A percentile compares a stretch with the other conserved stretches of the same genome.
Evolutionary conservation across 1,140 invertebrate genomes (phyloP).

Genomic region (Spodoptera litura): DNA sequence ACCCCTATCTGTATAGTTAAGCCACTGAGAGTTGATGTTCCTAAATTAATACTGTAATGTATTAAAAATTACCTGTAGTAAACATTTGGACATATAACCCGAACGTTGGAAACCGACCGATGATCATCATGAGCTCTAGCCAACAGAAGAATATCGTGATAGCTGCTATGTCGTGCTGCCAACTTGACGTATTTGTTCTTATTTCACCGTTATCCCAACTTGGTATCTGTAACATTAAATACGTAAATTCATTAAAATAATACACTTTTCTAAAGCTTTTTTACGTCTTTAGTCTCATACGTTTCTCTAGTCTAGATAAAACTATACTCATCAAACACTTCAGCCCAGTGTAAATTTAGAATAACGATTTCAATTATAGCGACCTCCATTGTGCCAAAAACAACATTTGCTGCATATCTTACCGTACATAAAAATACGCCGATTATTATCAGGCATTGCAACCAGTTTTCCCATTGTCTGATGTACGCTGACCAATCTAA

Average conservation of each 20-base stretch:
- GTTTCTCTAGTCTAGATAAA: no score
- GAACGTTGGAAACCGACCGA: constrained; percentile 94
- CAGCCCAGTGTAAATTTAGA: not conserved
- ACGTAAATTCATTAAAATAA: no score
- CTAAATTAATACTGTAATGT: not conserved
- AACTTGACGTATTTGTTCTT: constrained; percentile 82
- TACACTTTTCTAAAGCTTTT: no score
- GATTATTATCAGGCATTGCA: constrained; percentile 92
- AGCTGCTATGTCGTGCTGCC: constrained; percentile 93
- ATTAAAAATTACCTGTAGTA: constrained; percentile 87
- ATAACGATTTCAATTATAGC: not conserved
- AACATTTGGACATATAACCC: constrained; percentile 95
- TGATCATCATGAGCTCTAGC: constrained; percentile 93
- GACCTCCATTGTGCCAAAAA: no score
- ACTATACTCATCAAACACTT: not conserved
- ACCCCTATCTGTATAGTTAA: no score
- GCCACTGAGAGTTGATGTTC: no score
- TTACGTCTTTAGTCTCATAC: no score
- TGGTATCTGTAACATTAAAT: constrained; percentile 66
- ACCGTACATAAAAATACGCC: constrained; percentile 88
- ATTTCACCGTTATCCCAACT: constrained; percentile 71
- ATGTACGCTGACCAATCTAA: constrained; percentile 90
- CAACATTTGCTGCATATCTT: constrained; percentile 51
- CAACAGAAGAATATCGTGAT: constrained; percentile 92
- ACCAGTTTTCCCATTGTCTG: constrained; percentile 93